These are phyloP conservation scores for Melitaea cinxia DNA, from an alignment of 1,140 invertebrate genomes.

Conservation along the genomic window DNA sequence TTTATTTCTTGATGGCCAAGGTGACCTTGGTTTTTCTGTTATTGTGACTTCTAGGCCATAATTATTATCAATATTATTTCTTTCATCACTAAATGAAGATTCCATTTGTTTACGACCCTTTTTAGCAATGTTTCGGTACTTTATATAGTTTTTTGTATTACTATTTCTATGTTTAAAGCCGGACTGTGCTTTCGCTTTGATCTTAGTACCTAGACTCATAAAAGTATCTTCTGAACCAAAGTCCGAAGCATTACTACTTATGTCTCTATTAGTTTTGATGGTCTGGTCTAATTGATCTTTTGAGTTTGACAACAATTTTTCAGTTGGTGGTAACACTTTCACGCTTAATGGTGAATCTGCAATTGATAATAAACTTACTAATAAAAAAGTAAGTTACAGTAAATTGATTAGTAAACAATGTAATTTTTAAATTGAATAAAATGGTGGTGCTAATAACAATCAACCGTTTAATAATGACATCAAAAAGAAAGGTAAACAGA, in stretches of 20 bases:
- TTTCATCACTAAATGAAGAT: constrained; percentile 37
- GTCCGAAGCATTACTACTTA: constrained; percentile 77
- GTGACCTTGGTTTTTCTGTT: constrained; percentile 53
- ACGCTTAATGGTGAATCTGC: constrained; percentile 57
- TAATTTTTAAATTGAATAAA: no score
- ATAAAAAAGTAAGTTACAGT: neutral
- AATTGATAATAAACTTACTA: neutral
- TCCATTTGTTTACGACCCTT: constrained; percentile 55
- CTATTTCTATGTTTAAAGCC: constrained; percentile 55
- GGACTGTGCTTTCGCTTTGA: constrained; percentile 76
- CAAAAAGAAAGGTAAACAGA: no score
- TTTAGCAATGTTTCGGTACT: constrained; percentile 65
- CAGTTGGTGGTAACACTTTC: constrained; percentile 65
- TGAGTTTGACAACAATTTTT: constrained; percentile 56
- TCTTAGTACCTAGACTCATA: constrained; percentile 79
- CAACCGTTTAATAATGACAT: no score
- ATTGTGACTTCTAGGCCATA: constrained; percentile 72
- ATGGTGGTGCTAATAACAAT: no score
- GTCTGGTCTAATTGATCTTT: constrained; percentile 36
- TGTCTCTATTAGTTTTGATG: constrained; percentile 51
- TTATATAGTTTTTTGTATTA: constrained; percentile 58
- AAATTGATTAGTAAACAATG: no score
- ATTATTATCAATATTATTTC: constrained; percentile 32
- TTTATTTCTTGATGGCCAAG: constrained; percentile 51
- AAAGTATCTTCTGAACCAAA: constrained; percentile 79